Conservation (phyloP, 1,140 invertebrate genomes). For the Drosophila albomicans region DNA sequence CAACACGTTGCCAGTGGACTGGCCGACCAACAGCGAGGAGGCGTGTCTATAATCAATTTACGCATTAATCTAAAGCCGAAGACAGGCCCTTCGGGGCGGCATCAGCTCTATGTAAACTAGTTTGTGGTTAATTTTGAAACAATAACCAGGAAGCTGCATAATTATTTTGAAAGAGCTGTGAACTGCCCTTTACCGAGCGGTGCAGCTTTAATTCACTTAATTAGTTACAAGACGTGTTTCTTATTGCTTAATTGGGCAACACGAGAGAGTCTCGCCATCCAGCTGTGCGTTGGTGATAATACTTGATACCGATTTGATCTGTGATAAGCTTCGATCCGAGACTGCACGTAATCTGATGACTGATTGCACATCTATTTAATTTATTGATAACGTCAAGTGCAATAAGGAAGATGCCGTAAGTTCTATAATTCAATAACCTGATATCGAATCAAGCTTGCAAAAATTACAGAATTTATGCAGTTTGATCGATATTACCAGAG, state of each 20-base stretch:
- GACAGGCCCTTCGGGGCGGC: conserved; percentile 47
- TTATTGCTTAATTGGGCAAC: conserved; percentile 36
- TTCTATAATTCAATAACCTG: conserved; percentile 21
- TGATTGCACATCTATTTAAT: conserved; percentile 9
- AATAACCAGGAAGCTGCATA: conserved; percentile 69
- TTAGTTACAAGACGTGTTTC: conserved; percentile 43
- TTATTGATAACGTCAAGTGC: conserved; percentile 12
- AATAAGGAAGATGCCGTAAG: conserved; percentile 29
- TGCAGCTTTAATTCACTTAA: conserved; percentile 31
- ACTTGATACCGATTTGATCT: neutral
- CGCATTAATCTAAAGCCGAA: conserved; percentile 48
- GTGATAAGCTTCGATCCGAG: conserved; percentile 13
- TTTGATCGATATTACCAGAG: neutral
- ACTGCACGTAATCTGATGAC: conserved; percentile 25
- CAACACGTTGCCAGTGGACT: neutral
- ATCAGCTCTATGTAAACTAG: conserved; percentile 61
- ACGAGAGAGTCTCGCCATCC: neutral
- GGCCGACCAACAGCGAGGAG: conserved; percentile 5
- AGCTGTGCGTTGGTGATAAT: conserved; percentile 6
- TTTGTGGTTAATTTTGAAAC: conserved; percentile 70
- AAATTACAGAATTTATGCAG: neutral
- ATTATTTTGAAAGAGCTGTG: conserved; percentile 14
- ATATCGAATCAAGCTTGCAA: neutral
- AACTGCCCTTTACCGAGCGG: neutral
- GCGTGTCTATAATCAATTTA: conserved; percentile 52